Percentiles rank a stretch among this genome's conserved stretches.
Evolutionary conservation across 2,888 invertebrate genomes (phyloP).

Genomic region (Incurvaria masculella): DNA sequence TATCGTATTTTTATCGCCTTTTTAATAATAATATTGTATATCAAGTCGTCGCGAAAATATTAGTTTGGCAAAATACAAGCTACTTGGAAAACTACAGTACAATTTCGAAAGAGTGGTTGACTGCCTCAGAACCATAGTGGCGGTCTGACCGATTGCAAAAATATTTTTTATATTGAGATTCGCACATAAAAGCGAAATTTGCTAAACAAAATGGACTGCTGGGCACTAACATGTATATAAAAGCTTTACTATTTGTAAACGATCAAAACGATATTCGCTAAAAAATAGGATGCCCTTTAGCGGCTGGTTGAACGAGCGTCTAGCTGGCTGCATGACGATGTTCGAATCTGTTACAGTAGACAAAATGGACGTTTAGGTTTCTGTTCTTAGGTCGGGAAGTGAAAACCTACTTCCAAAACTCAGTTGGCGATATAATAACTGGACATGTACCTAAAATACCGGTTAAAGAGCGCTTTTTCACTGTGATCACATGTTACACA

Average conservation of each 20-base stretch:
- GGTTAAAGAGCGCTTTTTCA: no score
- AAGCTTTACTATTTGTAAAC: slow-evolving; percentile 54
- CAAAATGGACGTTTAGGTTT: slow-evolving; percentile 45
- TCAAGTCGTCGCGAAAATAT: neutral
- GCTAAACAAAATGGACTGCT: slow-evolving; percentile 57
- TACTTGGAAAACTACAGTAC: neutral
- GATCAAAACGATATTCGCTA: slow-evolving; percentile 27
- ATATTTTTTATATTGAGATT: slow-evolving; percentile 39
- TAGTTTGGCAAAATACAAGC: neutral
- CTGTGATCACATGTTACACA: no score
- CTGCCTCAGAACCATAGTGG: neutral
- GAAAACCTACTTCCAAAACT: neutral
- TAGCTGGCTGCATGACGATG: neutral
- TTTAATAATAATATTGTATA: no score
- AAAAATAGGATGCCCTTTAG: neutral
- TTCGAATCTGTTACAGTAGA: neutral
- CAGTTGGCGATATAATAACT: no score
- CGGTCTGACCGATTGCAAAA: slow-evolving; percentile 22
- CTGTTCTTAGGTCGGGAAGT: slow-evolving; percentile 51
- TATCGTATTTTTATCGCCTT: slow-evolving; percentile 26
- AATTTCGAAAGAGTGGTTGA: neutral
- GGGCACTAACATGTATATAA: slow-evolving; percentile 51
- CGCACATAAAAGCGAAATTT: slow-evolving; percentile 40
- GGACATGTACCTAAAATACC: no score
- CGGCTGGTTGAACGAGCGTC: neutral